These are phyloP conservation scores for Oxyruncus cristatus DNA, from an alignment of 2,113 vertebrate species.

Conservation along the genomic window DNA sequence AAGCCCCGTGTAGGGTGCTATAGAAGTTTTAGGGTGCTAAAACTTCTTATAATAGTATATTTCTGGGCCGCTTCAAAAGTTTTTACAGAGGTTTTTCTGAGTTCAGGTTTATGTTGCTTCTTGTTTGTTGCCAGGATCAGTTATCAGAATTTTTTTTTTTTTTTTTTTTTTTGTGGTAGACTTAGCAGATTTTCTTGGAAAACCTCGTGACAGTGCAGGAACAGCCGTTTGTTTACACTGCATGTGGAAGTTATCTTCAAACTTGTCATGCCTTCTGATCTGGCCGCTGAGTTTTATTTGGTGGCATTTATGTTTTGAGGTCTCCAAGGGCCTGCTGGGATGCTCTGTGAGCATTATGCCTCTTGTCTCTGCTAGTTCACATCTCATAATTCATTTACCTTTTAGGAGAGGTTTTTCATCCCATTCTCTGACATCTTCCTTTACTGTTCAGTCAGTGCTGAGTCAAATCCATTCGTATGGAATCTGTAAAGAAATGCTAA, in stretches of 20 bases:
- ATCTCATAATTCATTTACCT: background rate
- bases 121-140: background rate
- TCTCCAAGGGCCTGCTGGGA: background rate
- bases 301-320: background rate
- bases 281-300: background rate
- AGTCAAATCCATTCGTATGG: background rate
- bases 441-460: background rate
- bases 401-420: background rate
- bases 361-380: background rate
- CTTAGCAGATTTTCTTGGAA: constrained; percentile 19
- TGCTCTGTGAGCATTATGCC: background rate
- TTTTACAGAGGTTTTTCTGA: background rate
- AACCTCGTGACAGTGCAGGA: background rate
- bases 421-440: background rate
- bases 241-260: background rate
- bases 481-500: background rate
- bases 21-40: background rate
- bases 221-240: background rate
- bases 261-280: background rate
- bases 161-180: background rate
- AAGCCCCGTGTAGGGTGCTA: background rate
- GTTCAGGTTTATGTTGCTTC: background rate
- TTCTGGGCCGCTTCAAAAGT: background rate
- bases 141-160: background rate
- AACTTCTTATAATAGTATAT: background rate